Evolutionary conservation across 2,113 vertebrate genomes (phyloP), one percentile per base, ranked within the genome.

Genomic region (Struthio camelus): DNA sequence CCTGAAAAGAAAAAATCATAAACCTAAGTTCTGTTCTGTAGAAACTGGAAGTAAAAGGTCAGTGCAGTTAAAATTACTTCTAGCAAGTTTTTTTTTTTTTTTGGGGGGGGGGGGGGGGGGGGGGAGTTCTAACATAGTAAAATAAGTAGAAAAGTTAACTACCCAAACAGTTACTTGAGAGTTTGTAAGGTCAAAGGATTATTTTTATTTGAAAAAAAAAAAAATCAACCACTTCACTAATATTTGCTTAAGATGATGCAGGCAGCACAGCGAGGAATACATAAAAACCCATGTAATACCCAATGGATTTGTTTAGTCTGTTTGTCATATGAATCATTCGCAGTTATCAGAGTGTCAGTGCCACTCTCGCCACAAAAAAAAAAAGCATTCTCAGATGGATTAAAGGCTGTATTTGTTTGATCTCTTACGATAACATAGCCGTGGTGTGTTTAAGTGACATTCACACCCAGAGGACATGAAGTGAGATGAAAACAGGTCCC

Each of bases 221-320:
- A n/a, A 32, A 32, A 11, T 16, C 18, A 23, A 30, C 32, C 11
- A 3, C 11, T n/a, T 36, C 38, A 23, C 42, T 32, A 4, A 36
- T 19, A 73, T 53, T 44, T 23, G 36, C 7, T 40, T n/a, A 64
- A 34, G 34, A 62, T 2, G 2, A 61, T 5, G 28, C 17, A 11
- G 27, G 42, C 28, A 25, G 44, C 22, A 11, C 25, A n/a, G n/a
- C 22, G 42, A n/a, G 28, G 46, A n/a, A n/a, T 8, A 25, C 40
- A 15, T 25, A 10, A 40, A 64, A 53, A 2, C 14, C 6, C 42
- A 14, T 3, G 1, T 14, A 40, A 28, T 1, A 25, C 17, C 38
- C 10, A 2, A 24, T 2, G 5, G 70, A 24, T 53, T 44, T 44
- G 1, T 16, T 6, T 13, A 1, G 48, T 24, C 14, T 53, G 40